phyloP scores from a whole-genome alignment of 1,140 invertebrate genomes.

The Brachionus angularis region DNA sequence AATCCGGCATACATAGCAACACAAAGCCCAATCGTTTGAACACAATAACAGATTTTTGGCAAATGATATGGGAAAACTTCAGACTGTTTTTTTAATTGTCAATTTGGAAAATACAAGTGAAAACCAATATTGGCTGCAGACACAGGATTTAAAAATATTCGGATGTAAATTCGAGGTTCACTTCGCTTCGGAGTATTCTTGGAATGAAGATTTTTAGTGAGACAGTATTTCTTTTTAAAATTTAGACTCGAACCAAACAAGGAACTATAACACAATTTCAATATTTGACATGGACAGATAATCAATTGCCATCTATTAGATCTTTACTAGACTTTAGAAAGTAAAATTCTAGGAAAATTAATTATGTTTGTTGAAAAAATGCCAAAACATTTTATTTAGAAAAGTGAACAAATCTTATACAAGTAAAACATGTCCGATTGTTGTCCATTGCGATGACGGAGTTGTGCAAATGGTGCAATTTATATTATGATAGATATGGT shows the following conservation, averaged over 20 bases:
- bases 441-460: conserved; percentile 96
- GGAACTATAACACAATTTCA: conserved; percentile 99
- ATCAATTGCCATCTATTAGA: conserved; percentile 82
- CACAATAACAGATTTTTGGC: conserved; percentile 73
- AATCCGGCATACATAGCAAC: conserved; percentile 72
- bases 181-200: conserved; percentile 96
- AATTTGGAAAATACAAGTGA: conserved; percentile 78
- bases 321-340: conserved; percentile 90
- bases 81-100: conserved; percentile 93
- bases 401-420: conserved; percentile 99
- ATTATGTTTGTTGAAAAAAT: too few species aligned
- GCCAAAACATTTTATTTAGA: too few species aligned
- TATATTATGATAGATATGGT: conserved; percentile 98
- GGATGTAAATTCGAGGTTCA: conserved; percentile 96
- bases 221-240: conserved; percentile 98
- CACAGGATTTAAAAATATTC: conserved; percentile 90
- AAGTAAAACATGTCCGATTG: conserved; percentile 93
- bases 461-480: conserved; percentile 88
- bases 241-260: conserved; percentile 85
- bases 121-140: conserved; percentile 89
- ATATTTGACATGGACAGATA: conserved; percentile 92
- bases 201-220: conserved; percentile 98
- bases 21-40: conserved; percentile 83
- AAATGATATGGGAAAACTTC: conserved; percentile 97
- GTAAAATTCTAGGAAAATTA: too few species aligned